Evolutionary conservation across 2,113 vertebrate species (phyloP).

Genomic region (Pedetes capensis): DNA sequence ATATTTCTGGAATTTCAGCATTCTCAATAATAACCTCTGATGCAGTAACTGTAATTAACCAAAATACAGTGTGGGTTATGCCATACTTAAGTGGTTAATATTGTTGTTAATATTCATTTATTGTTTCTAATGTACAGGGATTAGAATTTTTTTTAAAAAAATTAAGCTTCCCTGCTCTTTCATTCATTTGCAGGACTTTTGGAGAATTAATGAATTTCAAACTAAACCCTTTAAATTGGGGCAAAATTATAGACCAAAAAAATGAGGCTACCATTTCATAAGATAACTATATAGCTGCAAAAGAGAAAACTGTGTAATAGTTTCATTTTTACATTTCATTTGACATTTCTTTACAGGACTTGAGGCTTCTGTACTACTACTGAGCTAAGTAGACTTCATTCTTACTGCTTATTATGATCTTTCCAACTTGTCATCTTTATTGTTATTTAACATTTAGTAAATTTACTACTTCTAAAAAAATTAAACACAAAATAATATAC

Average conservation of each 20-base stretch:
- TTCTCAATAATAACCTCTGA: not conserved
- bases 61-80: not conserved
- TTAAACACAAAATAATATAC: not conserved
- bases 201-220: constrained; percentile 19
- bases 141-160: not conserved
- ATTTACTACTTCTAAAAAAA: not conserved
- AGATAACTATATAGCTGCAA: not conserved
- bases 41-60: not conserved
- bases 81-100: not conserved
- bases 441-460: not conserved
- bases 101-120: not conserved
- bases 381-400: not conserved
- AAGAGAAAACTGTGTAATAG: not conserved
- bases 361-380: not conserved
- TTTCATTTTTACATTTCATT: not conserved
- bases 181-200: not conserved
- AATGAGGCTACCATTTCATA: not conserved
- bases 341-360: not conserved
- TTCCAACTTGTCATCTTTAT: not conserved
- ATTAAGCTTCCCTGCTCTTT: not conserved
- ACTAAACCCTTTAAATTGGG: not conserved
- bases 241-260: not conserved
- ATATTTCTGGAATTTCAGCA: not conserved
- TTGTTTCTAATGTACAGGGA: not conserved
- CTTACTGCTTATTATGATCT: not conserved